These are phyloP conservation scores for Eriosoma lanigerum DNA, from an alignment of 1,140 invertebrate species.

Conservation along the genomic window DNA sequence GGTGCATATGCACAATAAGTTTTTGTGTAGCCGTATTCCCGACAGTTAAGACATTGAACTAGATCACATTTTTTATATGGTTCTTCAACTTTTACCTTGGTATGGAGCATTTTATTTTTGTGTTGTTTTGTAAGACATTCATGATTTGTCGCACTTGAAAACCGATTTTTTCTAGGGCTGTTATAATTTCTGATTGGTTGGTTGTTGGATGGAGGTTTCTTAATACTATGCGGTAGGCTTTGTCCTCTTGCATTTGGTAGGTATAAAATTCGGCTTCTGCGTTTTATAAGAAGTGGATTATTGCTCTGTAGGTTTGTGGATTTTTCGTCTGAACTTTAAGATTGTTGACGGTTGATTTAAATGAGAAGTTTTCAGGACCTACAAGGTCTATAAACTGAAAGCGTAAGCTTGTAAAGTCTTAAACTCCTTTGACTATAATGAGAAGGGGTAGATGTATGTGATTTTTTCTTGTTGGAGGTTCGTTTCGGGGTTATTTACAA, in stretches of 20 bases:
- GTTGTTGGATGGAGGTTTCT: background rate
- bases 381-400: background rate
- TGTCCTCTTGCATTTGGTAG: background rate
- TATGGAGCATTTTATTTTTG: no score
- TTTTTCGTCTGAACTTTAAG: no score
- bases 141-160: background rate
- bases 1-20: background rate
- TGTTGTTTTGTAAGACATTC: background rate
- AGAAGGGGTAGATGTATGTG: background rate
- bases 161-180: background rate
- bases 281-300: background rate
- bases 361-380: background rate
- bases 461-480: background rate
- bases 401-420: background rate
- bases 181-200: background rate
- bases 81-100: background rate
- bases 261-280: background rate
- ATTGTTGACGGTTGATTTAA: background rate
- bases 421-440: background rate
- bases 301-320: background rate
- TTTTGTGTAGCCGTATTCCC: background rate
- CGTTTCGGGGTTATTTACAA: background rate
- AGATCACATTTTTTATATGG: background rate
- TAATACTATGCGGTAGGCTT: background rate
- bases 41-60: background rate